A percentile compares a stretch with the other conserved stretches of the same genome.
These are phyloP conservation scores for Hippocampus barbouri DNA, from an alignment of 2,113 vertebrate genomes.

Conservation along the genomic window DNA sequence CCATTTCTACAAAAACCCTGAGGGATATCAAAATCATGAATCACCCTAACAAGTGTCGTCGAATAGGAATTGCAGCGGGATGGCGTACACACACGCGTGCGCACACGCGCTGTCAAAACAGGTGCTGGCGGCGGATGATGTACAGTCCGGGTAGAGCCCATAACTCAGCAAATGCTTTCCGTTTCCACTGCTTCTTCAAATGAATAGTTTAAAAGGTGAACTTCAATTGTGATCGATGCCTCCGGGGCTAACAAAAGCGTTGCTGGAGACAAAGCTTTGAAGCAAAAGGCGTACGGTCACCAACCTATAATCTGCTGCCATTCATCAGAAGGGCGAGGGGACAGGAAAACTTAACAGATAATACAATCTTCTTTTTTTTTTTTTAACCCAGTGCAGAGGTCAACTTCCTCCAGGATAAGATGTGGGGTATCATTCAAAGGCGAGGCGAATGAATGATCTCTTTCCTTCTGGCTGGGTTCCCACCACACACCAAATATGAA, in stretches of 20 bases:
- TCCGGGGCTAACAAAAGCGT: constrained; percentile 58
- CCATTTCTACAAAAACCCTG: constrained; percentile 57
- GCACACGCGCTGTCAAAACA: constrained; percentile 31
- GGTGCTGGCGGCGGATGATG: constrained; percentile 53
- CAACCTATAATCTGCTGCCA: constrained; percentile 61
- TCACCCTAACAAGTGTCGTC: constrained; percentile 61
- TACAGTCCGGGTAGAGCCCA: constrained; percentile 52
- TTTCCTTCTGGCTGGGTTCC: neutral
- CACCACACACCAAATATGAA: neutral
- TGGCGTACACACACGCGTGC: constrained; percentile 38
- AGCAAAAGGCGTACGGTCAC: constrained; percentile 54
- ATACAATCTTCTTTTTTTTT: constrained; percentile 32
- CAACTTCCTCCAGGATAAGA: constrained; percentile 33
- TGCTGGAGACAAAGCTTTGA: constrained; percentile 59
- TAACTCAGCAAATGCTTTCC: constrained; percentile 65
- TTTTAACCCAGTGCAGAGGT: constrained; percentile 32
- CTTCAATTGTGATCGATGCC: constrained; percentile 64
- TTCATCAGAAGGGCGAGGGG: constrained; percentile 50
- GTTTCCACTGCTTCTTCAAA: constrained; percentile 63
- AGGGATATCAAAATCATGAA: constrained; percentile 68
- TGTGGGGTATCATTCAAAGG: constrained; percentile 32
- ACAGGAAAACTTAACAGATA: constrained; percentile 49
- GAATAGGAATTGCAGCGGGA: constrained; percentile 54
- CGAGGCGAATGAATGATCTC: constrained; percentile 26
- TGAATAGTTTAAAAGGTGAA: constrained; percentile 65